Evolutionary conservation across 1,140 invertebrate genomes (phyloP).

Genomic region (Hestina assimilis): DNA sequence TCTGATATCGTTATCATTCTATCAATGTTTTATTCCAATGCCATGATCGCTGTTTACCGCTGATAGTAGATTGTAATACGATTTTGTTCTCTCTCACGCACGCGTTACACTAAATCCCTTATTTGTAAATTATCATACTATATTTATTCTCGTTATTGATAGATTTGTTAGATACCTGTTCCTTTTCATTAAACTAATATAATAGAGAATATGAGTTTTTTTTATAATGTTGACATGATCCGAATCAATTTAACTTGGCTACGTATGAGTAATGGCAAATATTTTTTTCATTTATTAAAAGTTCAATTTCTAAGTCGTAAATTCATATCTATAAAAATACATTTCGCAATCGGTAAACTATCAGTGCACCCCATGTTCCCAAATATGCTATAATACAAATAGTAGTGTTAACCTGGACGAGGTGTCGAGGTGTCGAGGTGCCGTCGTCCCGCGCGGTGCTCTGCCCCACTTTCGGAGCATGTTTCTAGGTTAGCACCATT

Average conservation of each 20-base stretch:
- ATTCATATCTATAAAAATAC: constrained; percentile 23
- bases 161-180: not conserved
- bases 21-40: not conserved
- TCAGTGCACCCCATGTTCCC: constrained; percentile 20
- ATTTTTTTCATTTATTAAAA: not conserved
- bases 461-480: not conserved
- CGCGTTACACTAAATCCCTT: no score
- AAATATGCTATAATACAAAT: constrained; percentile 18
- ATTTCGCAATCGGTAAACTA: constrained; percentile 1
- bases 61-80: no score
- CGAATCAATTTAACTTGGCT: not conserved
- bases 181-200: not conserved
- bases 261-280: constrained; percentile 7
- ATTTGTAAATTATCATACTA: no score
- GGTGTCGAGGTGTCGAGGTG: not conserved
- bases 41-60: no score
- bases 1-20: not conserved
- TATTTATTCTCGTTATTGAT: no score
- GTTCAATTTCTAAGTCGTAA: constrained; percentile 1
- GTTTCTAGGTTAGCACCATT: constrained; percentile 55
- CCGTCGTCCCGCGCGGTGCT: not conserved
- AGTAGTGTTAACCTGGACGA: constrained; percentile 11
- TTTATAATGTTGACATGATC: no score
- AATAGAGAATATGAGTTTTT: not conserved
- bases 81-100: no score